Conservation (phyloP, 2,113 vertebrate species). For the Litocranius walleri region DNA sequence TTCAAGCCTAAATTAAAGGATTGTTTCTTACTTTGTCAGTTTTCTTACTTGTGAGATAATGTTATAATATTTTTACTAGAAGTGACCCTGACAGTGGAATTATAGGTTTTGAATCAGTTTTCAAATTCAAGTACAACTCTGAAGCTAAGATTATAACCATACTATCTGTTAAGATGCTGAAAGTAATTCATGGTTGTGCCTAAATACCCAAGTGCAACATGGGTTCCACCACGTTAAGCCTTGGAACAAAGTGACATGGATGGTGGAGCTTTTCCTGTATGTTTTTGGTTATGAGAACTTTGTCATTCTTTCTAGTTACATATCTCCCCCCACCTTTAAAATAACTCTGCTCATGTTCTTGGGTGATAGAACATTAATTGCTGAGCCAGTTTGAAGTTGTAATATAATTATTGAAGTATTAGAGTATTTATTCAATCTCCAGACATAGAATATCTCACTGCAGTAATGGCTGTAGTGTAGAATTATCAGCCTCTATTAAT, state of each 20-base stretch:
- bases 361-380: not conserved
- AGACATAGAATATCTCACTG: not conserved
- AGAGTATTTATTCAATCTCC: not conserved
- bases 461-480: not conserved
- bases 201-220: not conserved
- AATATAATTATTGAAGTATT: not conserved
- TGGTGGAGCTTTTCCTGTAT: not conserved
- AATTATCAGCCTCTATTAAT: not conserved
- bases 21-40: constrained; percentile 2
- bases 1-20: not conserved
- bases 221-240: not conserved
- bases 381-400: not conserved
- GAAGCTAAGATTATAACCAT: not conserved
- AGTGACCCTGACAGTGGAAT: not conserved
- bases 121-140: not conserved
- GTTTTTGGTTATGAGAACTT: not conserved
- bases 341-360: not conserved
- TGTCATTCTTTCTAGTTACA: not conserved
- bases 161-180: not conserved
- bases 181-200: not conserved
- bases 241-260: not conserved
- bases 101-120: not conserved
- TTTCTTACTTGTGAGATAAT: not conserved
- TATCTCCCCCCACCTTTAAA: not conserved
- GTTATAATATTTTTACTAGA: not conserved